Base-by-base conservation (phyloP, 2,797 vertebrate genomes). In the Notolabrus celidotus region DNA sequence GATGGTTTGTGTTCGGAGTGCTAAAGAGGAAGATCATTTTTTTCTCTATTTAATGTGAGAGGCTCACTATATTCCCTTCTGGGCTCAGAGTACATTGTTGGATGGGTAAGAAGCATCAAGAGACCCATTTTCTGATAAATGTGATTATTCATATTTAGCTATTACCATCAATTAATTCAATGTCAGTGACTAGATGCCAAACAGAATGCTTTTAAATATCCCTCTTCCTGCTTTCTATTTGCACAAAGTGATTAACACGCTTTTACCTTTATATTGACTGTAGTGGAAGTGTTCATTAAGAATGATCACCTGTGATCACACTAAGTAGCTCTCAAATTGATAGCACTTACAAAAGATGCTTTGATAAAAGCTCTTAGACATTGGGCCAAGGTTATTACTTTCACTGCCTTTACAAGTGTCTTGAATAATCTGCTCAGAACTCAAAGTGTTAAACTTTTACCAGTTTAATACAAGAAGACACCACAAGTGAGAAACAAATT, bases 1-100 rank as follows among this genome's bases (percentile, higher is more conserved):
- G 31, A 39, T 36, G 64, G 52, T 34, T 27, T 41, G 47, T 31
- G 20, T 36, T 39, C 36, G 17, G 29, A 29, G 17, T 17, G 38
- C 3, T 16, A 23, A 25, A 14, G 20, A 33, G 20, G 25, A 54
- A 53, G 43, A 65, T 68, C 41, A 63, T 86, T 75, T 86, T 73
- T 78, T 59, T 72, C 43, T 62, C 39, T 63, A 49, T 41, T 75
- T 54, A 60, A 74, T 71, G 39, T 70, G 56, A 79, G 7, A 39
- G 27, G 60, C 38, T 25, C 43, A 54, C 71, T 58, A 67, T 19
- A 67, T 45, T 56, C 55, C 34, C 39, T 36, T 68, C 17, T 0
- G 39, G 63, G 19, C 45, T 25, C n/a, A 45, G n/a, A 39, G 43
- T 5, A 42, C 36, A 33, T 51, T 47, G 50, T 15, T 52, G 17